Percentiles rank a stretch among this genome's conserved stretches.
Evolutionary conservation across 2,113 vertebrate species (phyloP).

Genomic region (Myotis davidii): DNA sequence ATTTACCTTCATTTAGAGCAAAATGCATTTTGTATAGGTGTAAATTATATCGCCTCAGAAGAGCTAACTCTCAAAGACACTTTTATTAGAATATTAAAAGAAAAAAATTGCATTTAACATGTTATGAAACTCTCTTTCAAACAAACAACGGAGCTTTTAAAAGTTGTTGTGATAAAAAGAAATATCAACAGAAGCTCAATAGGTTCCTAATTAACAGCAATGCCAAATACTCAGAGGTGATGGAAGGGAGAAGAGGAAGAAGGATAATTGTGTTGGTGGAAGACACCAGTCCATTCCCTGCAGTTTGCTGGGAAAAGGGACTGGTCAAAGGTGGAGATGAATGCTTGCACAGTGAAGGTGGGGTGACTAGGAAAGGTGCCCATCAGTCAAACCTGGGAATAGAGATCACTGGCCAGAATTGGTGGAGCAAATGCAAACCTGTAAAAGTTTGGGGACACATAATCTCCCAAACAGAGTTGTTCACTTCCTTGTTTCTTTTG

Average conservation of each 20-base stretch:
- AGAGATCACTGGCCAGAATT: too few relatives aligned
- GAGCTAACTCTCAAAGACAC: neutral
- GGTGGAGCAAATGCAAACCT: too few relatives aligned
- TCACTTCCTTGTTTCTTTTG: too few relatives aligned
- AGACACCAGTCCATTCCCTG: neutral
- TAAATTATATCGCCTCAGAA: constrained; percentile 54
- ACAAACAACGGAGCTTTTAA: neutral
- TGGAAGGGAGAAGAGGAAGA: neutral
- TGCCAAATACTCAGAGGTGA: neutral
- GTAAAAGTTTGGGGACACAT: too few relatives aligned
- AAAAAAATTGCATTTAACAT: constrained; percentile 47
- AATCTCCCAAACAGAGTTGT: too few relatives aligned
- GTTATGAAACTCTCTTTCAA: constrained; percentile 40
- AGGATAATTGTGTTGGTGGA: neutral
- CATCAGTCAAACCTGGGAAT: too few relatives aligned
- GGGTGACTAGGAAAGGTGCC: too few relatives aligned
- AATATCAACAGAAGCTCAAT: neutral
- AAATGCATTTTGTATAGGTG: constrained; percentile 50
- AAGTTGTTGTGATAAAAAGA: constrained; percentile 11
- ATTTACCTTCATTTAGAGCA: constrained; percentile 39
- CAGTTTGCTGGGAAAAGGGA: too few relatives aligned
- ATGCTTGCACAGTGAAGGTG: too few relatives aligned
- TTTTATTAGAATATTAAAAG: constrained; percentile 65
- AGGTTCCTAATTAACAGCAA: neutral
- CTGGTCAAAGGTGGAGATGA: too few relatives aligned